Evolutionary conservation across 2,113 vertebrate genomes (phyloP).

Genomic region (Illadopsis cleaveri): DNA sequence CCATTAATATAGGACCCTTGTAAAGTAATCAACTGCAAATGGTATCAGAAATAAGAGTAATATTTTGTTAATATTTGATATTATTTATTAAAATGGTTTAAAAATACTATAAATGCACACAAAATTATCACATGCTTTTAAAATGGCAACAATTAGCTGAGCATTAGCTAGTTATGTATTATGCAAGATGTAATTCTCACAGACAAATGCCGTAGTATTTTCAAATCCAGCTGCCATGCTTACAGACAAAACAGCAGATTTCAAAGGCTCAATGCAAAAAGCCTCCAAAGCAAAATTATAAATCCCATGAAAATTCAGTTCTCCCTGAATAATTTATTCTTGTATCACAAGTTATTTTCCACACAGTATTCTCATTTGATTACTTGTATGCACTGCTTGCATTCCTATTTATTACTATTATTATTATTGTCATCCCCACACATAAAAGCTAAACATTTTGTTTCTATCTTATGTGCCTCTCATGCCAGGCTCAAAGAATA

Average conservation of each 20-base stretch:
- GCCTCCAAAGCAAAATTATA: constrained; percentile 28
- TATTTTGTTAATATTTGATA: constrained; percentile 19
- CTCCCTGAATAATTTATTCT: constrained; percentile 16
- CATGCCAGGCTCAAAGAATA: neutral
- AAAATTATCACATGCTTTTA: neutral
- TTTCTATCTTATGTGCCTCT: neutral
- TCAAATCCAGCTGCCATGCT: constrained; percentile 16
- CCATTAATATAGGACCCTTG: neutral
- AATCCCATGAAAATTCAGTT: constrained; percentile 13
- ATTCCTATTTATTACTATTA: neutral
- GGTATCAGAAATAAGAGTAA: neutral
- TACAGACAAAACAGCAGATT: constrained; percentile 31
- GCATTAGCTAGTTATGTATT: neutral
- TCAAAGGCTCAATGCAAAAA: constrained; percentile 25
- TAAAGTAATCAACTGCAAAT: neutral
- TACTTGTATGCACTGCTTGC: neutral
- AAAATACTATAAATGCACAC: neutral
- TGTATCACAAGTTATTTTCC: neutral
- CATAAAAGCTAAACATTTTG: neutral
- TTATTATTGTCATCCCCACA: neutral
- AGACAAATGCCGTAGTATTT: constrained; percentile 37
- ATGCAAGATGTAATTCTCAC: constrained; percentile 27
- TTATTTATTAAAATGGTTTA: neutral
- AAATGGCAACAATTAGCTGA: constrained; percentile 29
- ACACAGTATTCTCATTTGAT: neutral